A percentile compares a stretch with the other conserved stretches of the same genome.
These are phyloP conservation scores for Pygoscelis adeliae DNA, from an alignment of 2,113 vertebrate species.

Conservation along the genomic window DNA sequence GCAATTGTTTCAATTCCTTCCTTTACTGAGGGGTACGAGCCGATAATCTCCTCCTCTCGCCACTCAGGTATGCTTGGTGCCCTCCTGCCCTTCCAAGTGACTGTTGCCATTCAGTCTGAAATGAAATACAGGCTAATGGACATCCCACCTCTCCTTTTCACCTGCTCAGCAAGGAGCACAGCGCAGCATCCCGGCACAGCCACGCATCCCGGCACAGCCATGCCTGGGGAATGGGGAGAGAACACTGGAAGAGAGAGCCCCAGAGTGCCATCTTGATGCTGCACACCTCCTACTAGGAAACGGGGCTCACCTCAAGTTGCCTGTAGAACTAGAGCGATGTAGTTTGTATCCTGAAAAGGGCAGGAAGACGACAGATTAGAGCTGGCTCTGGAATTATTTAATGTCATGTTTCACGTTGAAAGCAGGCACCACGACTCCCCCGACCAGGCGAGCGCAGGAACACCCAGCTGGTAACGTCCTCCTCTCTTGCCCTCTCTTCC, in stretches of 20 bases:
- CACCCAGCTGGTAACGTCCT: background rate
- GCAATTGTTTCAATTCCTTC: background rate
- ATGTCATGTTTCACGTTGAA: background rate
- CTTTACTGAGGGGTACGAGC: background rate
- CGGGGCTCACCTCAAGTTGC: background rate
- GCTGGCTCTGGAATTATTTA: background rate
- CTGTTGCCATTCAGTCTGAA: background rate
- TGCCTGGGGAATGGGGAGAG: background rate
- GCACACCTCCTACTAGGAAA: background rate
- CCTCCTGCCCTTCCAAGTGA: background rate
- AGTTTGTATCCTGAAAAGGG: background rate
- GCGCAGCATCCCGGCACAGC: background rate
- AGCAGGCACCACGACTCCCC: background rate
- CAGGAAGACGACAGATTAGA: background rate
- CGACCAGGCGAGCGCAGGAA: rapidly evolving
- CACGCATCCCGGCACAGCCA: too few species aligned
- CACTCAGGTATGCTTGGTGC: too few species aligned
- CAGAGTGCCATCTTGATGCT: background rate
- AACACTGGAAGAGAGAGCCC: too few species aligned
- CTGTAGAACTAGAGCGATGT: background rate
- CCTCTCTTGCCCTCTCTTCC: background rate
- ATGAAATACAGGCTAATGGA: rapidly evolving
- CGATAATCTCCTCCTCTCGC: background rate
- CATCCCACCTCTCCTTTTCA: background rate
- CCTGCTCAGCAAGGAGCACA: background rate